These are phyloP conservation scores for Mya arenaria DNA, from an alignment of 1,140 invertebrate genomes.

Conservation along the genomic window DNA sequence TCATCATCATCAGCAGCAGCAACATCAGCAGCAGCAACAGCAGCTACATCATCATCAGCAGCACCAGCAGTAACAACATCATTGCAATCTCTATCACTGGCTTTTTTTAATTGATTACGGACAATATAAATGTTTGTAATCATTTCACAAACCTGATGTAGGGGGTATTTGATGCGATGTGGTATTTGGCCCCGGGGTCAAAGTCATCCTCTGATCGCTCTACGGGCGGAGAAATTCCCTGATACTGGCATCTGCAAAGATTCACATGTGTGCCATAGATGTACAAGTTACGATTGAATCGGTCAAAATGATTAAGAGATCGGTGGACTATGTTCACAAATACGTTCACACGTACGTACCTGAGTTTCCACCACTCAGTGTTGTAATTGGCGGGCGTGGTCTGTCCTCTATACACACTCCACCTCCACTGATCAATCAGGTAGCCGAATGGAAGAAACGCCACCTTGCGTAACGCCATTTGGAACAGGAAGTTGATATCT, in stretches of 20 bases:
- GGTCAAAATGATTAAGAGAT: no score
- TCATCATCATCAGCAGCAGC: no score
- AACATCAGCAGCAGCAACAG: no score
- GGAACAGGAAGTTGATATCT: conserved; percentile 92
- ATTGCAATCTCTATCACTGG: no score
- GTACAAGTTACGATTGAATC: no score
- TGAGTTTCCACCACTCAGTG: conserved; percentile 80
- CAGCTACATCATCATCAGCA: no score
- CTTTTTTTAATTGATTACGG: no score
- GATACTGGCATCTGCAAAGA: conserved; percentile 65
- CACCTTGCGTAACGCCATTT: conserved; percentile 91
- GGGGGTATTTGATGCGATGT: conserved; percentile 72
- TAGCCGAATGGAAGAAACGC: conserved; percentile 94
- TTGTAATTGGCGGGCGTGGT: conserved; percentile 74
- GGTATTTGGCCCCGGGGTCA: conserved; percentile 78
- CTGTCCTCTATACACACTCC: conserved; percentile 90
- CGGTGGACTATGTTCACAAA: no score
- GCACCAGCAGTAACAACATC: no score
- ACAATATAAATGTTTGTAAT: no score
- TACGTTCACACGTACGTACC: conserved; percentile 51
- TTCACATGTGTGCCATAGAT: no score
- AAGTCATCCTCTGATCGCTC: conserved; percentile 69
- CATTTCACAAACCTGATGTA: conserved; percentile 80
- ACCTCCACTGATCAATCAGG: conserved; percentile 92
- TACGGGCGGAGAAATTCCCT: conserved; percentile 75